A percentile compares a stretch with the other conserved stretches of the same genome.
phyloP scores from a whole-genome alignment of 2,888 invertebrate genomes.

The Scaptomyza reducta region DNA sequence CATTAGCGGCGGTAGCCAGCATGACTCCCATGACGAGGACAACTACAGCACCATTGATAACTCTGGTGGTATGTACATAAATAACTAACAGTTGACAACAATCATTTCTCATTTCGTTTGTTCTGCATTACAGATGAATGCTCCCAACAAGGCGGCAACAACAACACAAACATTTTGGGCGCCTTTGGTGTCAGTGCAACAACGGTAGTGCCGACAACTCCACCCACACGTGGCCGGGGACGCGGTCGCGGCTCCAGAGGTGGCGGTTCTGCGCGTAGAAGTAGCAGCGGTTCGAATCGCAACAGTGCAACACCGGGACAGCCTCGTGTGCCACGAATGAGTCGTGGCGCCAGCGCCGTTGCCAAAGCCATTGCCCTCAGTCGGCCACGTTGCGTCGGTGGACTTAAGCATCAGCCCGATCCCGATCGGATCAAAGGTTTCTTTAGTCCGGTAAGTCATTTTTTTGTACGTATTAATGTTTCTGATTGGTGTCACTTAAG shows the following conservation, averaged over 20 bases:
- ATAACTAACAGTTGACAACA: not conserved
- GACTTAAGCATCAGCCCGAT: conserved; percentile 82
- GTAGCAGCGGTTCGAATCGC: conserved; percentile 24
- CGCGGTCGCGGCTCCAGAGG: conserved; percentile 68
- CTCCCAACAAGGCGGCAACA: conserved; percentile 27
- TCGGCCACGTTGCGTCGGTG: conserved; percentile 82
- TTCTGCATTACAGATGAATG: conserved; percentile 57
- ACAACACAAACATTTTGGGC: conserved; percentile 38
- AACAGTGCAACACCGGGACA: conserved; percentile 49
- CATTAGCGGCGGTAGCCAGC: conserved; percentile 62
- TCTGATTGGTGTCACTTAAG: no score
- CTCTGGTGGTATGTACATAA: conserved; percentile 70
- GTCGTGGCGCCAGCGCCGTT: conserved; percentile 82
- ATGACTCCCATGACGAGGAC: conserved; percentile 72
- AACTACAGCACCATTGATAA: conserved; percentile 68
- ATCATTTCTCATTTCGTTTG: not conserved
- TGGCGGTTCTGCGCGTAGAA: conserved; percentile 28
- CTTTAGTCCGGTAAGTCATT: conserved; percentile 82
- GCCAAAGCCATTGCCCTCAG: conserved; percentile 79
- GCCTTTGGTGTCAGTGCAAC: conserved; percentile 26
- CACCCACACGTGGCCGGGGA: conserved; percentile 69
- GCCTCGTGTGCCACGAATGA: conserved; percentile 77
- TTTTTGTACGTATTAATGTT: no score
- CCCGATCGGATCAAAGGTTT: conserved; percentile 81
- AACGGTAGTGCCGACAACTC: not conserved